phyloP scores from a whole-genome alignment of 2,113 vertebrate species.

The Scopus umbretta region DNA sequence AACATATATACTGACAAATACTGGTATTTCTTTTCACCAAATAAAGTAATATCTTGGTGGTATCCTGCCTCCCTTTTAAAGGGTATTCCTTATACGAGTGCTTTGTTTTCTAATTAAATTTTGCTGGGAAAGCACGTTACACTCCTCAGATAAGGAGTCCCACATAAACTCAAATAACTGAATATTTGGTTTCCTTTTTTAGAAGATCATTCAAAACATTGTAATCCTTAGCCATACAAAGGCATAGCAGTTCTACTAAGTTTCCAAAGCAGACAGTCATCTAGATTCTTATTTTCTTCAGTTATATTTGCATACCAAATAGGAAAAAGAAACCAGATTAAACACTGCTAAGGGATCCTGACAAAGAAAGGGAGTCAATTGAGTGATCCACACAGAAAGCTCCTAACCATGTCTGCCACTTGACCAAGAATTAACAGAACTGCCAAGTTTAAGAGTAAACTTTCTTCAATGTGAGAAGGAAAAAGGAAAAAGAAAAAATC shows the following conservation, averaged over 20 bases:
- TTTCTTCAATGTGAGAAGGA: not conserved
- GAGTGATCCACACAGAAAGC: not conserved
- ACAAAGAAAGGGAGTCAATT: not conserved
- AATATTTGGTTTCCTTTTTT: not conserved
- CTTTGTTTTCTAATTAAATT: not conserved
- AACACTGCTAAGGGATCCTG: not conserved
- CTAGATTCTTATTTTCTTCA: not conserved
- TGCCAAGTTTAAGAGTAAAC: constrained; percentile 20
- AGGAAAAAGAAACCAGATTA: not conserved
- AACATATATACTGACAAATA: not conserved
- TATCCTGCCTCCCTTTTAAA: not conserved
- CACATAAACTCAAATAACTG: not conserved
- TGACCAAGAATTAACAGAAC: constrained; percentile 53
- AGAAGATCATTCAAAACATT: not conserved
- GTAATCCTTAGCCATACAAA: not conserved
- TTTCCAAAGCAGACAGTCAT: not conserved
- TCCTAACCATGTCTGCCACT: not conserved
- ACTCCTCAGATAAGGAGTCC: not conserved
- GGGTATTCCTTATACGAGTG: not conserved
- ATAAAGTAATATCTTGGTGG: not conserved
- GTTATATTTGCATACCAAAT: not conserved
- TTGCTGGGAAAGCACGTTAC: not conserved
- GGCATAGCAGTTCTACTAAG: not conserved
- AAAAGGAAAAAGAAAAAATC: not conserved
- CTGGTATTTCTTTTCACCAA: not conserved